Conservation (phyloP, 2,113 vertebrate species). For the Callocephalon fimbriatum region DNA sequence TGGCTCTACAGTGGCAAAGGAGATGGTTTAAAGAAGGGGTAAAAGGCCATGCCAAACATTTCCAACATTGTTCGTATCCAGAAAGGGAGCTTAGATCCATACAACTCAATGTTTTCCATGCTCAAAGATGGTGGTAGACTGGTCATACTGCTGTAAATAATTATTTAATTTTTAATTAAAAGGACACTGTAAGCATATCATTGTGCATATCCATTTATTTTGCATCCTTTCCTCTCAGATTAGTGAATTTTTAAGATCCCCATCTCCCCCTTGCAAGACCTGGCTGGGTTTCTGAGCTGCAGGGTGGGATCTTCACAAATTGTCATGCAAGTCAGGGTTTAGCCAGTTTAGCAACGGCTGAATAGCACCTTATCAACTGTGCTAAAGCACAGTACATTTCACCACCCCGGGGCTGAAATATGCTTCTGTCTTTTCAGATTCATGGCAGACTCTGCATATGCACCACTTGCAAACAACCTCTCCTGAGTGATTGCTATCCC, state of each 20-base stretch:
- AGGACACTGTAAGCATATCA: background rate
- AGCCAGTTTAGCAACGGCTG: background rate
- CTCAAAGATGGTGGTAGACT: background rate
- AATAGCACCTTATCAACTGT: background rate
- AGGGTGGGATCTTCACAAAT: background rate
- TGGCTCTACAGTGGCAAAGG: accelerated
- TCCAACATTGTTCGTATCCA: background rate
- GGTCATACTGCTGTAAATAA: background rate
- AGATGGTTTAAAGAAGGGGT: accelerated
- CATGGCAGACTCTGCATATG: background rate
- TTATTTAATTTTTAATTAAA: background rate
- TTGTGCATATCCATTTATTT: background rate
- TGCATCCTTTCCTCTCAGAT: background rate
- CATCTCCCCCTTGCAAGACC: background rate
- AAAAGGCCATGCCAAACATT: background rate
- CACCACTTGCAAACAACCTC: background rate
- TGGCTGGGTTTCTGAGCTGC: background rate
- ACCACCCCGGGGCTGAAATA: background rate
- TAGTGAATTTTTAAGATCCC: background rate
- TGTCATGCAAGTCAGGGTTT: background rate
- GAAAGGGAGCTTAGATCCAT: background rate
- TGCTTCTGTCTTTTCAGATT: constrained; percentile 23
- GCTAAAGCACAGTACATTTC: background rate
- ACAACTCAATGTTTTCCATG: background rate
- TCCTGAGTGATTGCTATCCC: background rate